A percentile compares a stretch with the other conserved stretches of the same genome.
phyloP scores from a whole-genome alignment of 2,113 vertebrate species.

The Callorhinus ursinus region DNA sequence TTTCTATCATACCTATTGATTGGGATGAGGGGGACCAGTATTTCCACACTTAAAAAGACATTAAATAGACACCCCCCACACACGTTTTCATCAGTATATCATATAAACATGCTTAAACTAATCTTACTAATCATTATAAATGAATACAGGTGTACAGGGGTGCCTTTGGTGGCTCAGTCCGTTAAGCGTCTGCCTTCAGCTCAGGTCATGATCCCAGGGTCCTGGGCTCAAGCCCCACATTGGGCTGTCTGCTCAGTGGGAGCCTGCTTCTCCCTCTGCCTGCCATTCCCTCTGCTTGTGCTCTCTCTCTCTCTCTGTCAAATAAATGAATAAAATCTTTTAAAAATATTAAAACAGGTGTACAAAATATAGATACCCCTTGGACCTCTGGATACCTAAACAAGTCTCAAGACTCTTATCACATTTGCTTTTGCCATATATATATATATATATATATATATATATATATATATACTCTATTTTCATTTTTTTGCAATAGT shows the following conservation, averaged over 20 bases:
- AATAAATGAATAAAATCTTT: neutral
- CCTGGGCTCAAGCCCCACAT: neutral
- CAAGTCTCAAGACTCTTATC: neutral
- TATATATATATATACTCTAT: neutral
- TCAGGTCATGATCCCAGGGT: neutral
- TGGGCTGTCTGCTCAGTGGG: no score
- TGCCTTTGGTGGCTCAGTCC: neutral
- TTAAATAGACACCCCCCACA: neutral
- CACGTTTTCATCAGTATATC: neutral
- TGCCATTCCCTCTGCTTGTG: neutral
- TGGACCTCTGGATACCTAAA: neutral
- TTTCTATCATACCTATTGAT: neutral
- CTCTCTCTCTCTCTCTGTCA: neutral
- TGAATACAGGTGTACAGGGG: neutral
- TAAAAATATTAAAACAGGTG: neutral
- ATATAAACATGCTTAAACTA: neutral
- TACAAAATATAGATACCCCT: neutral
- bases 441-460: no score
- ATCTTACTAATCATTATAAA: neutral
- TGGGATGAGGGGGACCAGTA: rapidly evolving
- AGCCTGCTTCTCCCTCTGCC: neutral
- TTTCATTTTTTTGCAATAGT: neutral
- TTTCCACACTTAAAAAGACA: neutral
- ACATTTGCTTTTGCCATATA: neutral
- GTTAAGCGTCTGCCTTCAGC: neutral